These are phyloP conservation scores for Anisognathus igniventris DNA, from an alignment of 2,797 vertebrate species.

Conservation along the genomic window DNA sequence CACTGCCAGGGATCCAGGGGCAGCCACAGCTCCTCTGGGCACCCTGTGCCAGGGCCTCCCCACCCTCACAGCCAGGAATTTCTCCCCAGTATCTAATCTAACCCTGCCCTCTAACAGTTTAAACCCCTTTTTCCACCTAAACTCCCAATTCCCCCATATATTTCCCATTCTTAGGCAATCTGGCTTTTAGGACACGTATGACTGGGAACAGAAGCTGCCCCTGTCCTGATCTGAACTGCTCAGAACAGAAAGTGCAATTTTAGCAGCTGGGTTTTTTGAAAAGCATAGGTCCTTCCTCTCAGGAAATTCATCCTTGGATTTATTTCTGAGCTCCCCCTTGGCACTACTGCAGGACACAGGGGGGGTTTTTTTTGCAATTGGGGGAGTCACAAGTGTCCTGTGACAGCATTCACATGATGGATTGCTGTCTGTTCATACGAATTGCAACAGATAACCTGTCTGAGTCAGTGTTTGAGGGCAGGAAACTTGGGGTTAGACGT, in stretches of 20 bases:
- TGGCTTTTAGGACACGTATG: background rate
- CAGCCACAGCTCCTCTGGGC: background rate
- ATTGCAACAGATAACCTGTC: background rate
- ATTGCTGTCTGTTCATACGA: background rate
- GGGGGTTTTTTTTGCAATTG: background rate
- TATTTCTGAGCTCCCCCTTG: background rate
- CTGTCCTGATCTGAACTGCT: background rate
- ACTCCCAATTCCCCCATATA: background rate
- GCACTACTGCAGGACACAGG: background rate
- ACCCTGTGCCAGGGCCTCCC: background rate
- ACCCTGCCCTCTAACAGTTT: background rate
- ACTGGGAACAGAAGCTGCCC: background rate
- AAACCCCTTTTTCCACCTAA: background rate
- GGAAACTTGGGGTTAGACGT: background rate
- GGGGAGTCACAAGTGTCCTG: background rate
- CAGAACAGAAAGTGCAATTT: background rate
- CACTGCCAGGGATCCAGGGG: background rate
- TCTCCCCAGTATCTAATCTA: rapidly evolving
- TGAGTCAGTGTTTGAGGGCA: background rate
- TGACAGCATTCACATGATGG: background rate
- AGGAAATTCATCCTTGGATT: background rate
- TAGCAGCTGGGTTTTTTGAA: background rate
- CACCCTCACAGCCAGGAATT: background rate
- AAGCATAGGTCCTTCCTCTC: background rate
- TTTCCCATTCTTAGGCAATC: background rate